Evolutionary conservation across 2,888 invertebrate species (phyloP).

Genomic region (Meiosimyza platycephala): DNA sequence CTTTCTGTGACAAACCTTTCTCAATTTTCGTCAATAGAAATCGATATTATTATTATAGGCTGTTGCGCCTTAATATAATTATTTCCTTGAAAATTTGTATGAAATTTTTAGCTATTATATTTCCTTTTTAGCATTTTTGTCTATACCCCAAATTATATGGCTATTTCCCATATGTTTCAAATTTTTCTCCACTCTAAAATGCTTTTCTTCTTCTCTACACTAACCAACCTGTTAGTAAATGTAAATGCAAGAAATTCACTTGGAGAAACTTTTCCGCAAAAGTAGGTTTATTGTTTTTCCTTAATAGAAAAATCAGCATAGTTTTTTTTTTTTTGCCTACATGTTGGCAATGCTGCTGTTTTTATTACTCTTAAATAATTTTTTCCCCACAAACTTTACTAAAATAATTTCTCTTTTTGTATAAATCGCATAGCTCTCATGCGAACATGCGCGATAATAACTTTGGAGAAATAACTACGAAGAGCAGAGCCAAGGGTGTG

Average conservation of each 20-base stretch:
- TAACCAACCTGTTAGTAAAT: slow-evolving; percentile 21
- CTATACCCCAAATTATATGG: too few relatives aligned
- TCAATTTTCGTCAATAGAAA: too few relatives aligned
- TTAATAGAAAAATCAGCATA: neutral
- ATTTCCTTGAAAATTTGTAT: too few relatives aligned
- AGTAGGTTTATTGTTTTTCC: neutral
- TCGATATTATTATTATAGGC: too few relatives aligned
- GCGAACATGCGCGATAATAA: slow-evolving; percentile 7
- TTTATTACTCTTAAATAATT: too few relatives aligned
- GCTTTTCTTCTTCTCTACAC: neutral
- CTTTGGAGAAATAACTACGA: too few relatives aligned
- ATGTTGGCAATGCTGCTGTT: slow-evolving; percentile 7
- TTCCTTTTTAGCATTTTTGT: too few relatives aligned
- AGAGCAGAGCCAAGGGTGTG: slow-evolving; percentile 16
- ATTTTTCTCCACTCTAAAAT: neutral
- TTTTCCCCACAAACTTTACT: too few relatives aligned
- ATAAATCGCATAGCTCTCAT: neutral
- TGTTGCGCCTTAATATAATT: too few relatives aligned
- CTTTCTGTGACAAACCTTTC: too few relatives aligned
- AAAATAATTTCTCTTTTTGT: too few relatives aligned
- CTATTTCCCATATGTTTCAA: neutral
- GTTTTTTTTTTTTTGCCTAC: neutral
- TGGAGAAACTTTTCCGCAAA: neutral
- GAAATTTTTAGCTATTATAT: too few relatives aligned
- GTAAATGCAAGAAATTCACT: neutral